Evolutionary conservation across 1,140 invertebrate genomes (phyloP).

Genomic region (Drosophila leontia): DNA sequence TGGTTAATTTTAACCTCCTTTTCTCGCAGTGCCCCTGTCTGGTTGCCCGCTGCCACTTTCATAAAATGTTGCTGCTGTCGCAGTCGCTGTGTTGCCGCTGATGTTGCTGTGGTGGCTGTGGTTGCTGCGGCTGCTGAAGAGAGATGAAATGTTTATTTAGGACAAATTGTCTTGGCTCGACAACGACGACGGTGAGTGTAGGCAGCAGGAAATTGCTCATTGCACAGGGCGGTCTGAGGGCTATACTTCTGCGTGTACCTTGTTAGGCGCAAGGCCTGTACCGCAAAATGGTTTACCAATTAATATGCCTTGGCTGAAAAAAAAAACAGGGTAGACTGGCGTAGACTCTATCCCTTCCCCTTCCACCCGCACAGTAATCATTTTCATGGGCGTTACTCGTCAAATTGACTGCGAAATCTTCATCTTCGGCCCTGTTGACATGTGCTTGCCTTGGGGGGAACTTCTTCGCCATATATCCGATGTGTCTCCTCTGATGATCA

Average conservation of each 20-base stretch:
- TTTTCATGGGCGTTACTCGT: slow-evolving; percentile 71
- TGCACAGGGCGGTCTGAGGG: slow-evolving; percentile 54
- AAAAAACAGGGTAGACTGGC: slow-evolving; percentile 23
- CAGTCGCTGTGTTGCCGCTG: slow-evolving; percentile 25
- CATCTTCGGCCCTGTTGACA: slow-evolving; percentile 57
- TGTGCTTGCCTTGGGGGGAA: slow-evolving; percentile 25
- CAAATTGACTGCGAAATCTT: slow-evolving; percentile 79
- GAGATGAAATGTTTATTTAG: slow-evolving; percentile 82
- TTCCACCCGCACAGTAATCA: slow-evolving; percentile 50
- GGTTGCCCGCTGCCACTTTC: slow-evolving; percentile 70
- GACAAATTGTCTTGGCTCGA: slow-evolving; percentile 74
- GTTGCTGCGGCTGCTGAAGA: slow-evolving; percentile 63
- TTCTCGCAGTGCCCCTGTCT: slow-evolving; percentile 28
- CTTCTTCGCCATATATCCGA: neutral
- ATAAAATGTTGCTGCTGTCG: slow-evolving; percentile 67
- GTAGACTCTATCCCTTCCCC: neutral
- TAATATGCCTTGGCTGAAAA: slow-evolving; percentile 56
- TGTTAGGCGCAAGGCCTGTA: slow-evolving; percentile 42
- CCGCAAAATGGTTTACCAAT: slow-evolving; percentile 61
- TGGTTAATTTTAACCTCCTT: neutral
- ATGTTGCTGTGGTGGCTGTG: slow-evolving; percentile 18
- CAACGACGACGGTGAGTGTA: slow-evolving; percentile 47
- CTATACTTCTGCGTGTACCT: slow-evolving; percentile 45
- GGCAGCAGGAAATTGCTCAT: slow-evolving; percentile 81
- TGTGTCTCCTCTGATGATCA: neutral